Base-by-base conservation (phyloP, 1,140 invertebrate species). In the Euwallacea similis region DNA sequence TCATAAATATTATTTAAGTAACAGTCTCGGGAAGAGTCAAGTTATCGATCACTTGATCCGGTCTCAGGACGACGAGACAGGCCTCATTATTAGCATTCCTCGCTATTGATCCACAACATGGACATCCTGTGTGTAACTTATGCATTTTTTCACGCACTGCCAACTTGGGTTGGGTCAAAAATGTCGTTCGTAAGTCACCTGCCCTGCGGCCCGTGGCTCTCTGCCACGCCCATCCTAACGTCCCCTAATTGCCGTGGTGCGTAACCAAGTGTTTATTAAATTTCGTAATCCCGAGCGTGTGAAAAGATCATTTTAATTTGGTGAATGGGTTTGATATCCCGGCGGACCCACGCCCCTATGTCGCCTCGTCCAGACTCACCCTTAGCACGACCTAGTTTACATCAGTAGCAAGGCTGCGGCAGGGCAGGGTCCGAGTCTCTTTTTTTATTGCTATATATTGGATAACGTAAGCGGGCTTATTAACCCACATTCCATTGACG, bases 401-500 rank as follows among this genome's bases (percentile, higher is more conserved):
- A 13, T 50, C 9, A 11, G 21, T 33, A 33, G 21, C 21, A 33
- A 50, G 46, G 46, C 9, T 50, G 46, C 13, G 9, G 9, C 46
- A 50, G 13, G 46, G 13, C 9, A 50, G 46, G 46, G 9, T 50
- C 13, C 9, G 46, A 50, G 46, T 50, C 9, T 50, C 6, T 7
- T 11, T 50, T 10, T 11, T 11, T 50, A 50, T 50, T 10, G 46
- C 46, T 2, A 50, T 50, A 50, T 11, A 50, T 10, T 13, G 9
- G 13, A 50, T 50, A 50, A 50, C 21, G 21, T 33, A 33, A 33
- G 21, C 21, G 4, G 21, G 21, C 21, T 33, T 33, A 33, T 50
- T 50, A 50, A 50, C 46, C 46, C 46, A 50, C 46, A 50, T 50
- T 50, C 46, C 46, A 11, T 56, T 56, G 55, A 56, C 55, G 55